These are phyloP conservation scores for Protaetia brevitarsis DNA, from an alignment of 1,140 invertebrate genomes.

Conservation along the genomic window DNA sequence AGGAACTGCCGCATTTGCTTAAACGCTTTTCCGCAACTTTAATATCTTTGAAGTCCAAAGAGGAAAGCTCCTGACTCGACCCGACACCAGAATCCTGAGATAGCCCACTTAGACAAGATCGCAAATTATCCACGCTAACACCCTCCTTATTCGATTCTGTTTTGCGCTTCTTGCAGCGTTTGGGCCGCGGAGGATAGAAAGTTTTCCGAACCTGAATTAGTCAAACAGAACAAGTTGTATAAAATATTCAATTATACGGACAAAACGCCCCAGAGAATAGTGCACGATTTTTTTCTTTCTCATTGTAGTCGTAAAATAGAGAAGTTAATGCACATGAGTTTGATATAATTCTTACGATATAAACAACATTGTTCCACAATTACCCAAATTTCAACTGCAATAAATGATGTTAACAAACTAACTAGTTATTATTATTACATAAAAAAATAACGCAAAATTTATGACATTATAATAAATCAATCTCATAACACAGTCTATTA, in stretches of 20 bases:
- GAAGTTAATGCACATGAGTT: too few relatives aligned
- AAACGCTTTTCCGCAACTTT: conserved; percentile 34
- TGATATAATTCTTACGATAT: too few relatives aligned
- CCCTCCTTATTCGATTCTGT: conserved; percentile 23
- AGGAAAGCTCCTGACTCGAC: conserved; percentile 38
- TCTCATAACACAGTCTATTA: too few relatives aligned
- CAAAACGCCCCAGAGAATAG: not conserved
- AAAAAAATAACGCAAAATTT: too few relatives aligned
- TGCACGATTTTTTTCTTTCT: not conserved
- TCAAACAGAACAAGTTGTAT: conserved; percentile 19
- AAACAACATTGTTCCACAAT: too few relatives aligned
- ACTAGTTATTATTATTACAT: too few relatives aligned
- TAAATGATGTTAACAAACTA: too few relatives aligned
- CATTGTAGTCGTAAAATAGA: too few relatives aligned
- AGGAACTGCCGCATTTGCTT: conserved; percentile 17
- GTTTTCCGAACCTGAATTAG: conserved; percentile 57
- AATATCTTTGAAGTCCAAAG: conserved; percentile 38
- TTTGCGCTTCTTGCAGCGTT: conserved; percentile 46
- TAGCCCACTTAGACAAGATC: conserved; percentile 38
- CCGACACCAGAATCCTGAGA: conserved; percentile 40
- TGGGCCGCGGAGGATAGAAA: conserved; percentile 62
- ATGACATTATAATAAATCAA: too few relatives aligned
- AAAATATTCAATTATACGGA: conserved; percentile 4
- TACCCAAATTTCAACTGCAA: too few relatives aligned
- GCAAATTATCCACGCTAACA: conserved; percentile 31